phyloP scores from a whole-genome alignment of 2,113 vertebrate species.

The Anser brachyrhynchus region DNA sequence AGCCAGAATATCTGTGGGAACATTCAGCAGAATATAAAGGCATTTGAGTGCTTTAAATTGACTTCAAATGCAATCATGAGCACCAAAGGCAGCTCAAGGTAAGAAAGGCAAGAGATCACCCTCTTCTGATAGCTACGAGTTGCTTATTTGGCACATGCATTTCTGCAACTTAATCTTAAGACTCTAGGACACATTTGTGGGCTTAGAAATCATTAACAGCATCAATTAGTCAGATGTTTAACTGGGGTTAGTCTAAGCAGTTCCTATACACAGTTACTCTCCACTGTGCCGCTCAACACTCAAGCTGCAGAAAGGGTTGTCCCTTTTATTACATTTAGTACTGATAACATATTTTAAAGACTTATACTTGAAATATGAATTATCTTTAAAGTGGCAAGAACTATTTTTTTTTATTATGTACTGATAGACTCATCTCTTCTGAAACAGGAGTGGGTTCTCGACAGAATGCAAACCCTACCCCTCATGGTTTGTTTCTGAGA shows the following conservation, averaged over 20 bases:
- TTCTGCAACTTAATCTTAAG: background rate
- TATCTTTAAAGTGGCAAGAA: background rate
- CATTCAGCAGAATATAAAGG: background rate
- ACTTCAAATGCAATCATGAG: background rate
- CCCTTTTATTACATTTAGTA: background rate
- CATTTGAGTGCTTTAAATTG: background rate
- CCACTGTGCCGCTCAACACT: background rate
- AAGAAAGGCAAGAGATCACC: background rate
- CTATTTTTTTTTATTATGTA: background rate
- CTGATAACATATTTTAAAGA: background rate
- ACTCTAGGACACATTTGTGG: background rate
- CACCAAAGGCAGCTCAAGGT: background rate
- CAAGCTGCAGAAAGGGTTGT: background rate
- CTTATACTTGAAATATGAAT: background rate
- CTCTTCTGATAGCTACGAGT: background rate
- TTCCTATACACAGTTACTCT: background rate
- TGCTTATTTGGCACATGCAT: background rate
- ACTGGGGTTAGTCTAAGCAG: background rate
- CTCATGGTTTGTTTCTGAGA: background rate
- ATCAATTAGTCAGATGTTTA: background rate
- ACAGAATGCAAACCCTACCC: background rate
- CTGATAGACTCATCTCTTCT: background rate
- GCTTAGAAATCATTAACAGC: background rate
- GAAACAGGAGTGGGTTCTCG: background rate
- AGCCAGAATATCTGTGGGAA: slow-evolving; percentile 30